Evolutionary conservation across 2,113 vertebrate species (phyloP).

Genomic region (Ammodytes marinus): DNA sequence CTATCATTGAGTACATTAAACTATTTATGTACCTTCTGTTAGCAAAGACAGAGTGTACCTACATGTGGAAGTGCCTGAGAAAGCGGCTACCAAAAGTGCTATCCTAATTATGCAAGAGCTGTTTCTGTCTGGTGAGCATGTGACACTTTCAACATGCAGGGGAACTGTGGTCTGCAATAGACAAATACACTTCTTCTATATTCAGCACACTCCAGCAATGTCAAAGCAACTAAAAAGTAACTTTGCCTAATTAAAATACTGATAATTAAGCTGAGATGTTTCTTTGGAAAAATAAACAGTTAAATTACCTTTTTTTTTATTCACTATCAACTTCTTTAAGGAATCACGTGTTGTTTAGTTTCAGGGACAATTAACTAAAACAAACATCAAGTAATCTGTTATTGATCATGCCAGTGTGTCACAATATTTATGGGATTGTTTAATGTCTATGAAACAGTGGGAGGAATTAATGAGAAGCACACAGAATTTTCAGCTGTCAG

Average conservation of each 20-base stretch:
- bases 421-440: conserved; percentile 40
- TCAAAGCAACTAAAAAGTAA: not conserved
- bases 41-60: not conserved
- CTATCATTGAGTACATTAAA: not conserved
- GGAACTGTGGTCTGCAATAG: not conserved
- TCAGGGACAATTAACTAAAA: conserved; percentile 34
- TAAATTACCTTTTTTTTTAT: not conserved
- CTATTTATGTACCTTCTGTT: not conserved
- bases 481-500: conserved; percentile 16
- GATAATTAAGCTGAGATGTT: not conserved
- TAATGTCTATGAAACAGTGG: conserved; percentile 18
- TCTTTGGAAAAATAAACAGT: not conserved
- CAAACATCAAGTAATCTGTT: conserved; percentile 30
- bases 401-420: conserved; percentile 23
- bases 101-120: conserved; percentile 3
- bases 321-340: not conserved
- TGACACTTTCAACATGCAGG: not conserved
- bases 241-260: not conserved
- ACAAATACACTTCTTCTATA: not conserved
- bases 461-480: conserved; percentile 20
- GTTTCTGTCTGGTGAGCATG: conserved; percentile 6
- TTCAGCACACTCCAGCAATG: not conserved
- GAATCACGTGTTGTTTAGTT: conserved; percentile 4
- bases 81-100: conserved; percentile 1
- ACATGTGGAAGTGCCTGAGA: not conserved